Evolutionary conservation across 2,113 vertebrate species (phyloP).

Genomic region (Lasiurus cinereus): DNA sequence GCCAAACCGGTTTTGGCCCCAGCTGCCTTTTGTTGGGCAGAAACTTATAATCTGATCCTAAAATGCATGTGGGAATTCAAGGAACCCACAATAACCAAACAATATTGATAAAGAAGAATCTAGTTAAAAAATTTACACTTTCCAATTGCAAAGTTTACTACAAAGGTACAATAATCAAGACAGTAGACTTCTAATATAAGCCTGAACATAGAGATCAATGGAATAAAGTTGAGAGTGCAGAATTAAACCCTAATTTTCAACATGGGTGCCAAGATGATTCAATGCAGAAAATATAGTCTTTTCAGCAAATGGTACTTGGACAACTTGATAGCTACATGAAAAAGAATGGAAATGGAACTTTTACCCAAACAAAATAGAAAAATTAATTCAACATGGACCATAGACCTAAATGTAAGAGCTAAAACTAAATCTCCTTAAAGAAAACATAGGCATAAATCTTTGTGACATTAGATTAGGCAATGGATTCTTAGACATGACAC

Average conservation of each 20-base stretch:
- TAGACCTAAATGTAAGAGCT: background rate
- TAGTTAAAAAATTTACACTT: background rate
- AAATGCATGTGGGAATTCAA: constrained; percentile 43
- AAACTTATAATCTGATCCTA: background rate
- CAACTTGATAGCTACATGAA: background rate
- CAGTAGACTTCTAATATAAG: background rate
- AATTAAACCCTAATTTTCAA: background rate
- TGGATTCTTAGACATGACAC: constrained; percentile 12
- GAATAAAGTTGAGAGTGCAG: background rate
- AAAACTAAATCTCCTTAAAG: constrained; percentile 31
- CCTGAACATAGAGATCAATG: background rate
- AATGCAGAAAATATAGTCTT: background rate
- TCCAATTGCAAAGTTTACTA: background rate
- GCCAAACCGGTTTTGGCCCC: too few species aligned
- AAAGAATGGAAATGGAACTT: background rate
- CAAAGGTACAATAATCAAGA: background rate
- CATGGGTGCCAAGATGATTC: background rate
- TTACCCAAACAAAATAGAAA: background rate
- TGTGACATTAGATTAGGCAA: background rate
- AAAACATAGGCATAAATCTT: constrained; percentile 11
- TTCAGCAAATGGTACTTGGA: background rate
- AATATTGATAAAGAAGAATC: background rate
- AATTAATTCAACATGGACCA: background rate
- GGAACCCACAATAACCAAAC: background rate
- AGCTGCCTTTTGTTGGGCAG: background rate